A percentile compares a stretch with the other conserved stretches of the same genome.
Evolutionary conservation across 2,888 invertebrate species (phyloP).

Genomic region (Epinotia brunnichana): DNA sequence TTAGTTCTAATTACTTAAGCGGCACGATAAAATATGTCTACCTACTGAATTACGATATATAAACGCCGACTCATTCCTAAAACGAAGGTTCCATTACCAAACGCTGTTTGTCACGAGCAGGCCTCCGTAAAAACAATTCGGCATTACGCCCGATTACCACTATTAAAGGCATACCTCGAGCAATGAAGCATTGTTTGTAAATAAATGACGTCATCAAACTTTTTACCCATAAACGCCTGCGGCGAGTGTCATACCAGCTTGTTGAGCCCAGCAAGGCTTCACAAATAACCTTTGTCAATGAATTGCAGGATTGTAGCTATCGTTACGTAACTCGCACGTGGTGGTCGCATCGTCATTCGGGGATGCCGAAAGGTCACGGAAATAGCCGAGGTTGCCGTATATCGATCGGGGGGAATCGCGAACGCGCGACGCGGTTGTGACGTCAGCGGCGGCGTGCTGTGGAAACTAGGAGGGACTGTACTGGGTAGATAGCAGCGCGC

Average conservation of each 20-base stretch:
- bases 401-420: conserved; percentile 71
- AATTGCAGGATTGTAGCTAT: conserved; percentile 76
- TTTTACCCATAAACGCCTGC: conserved; percentile 4
- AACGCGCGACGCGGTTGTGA: conserved; percentile 73
- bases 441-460: conserved; percentile 62
- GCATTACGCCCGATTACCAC: background rate
- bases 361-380: conserved; percentile 62
- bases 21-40: conserved; percentile 15
- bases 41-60: conserved; percentile 7
- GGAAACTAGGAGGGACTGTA: conserved; percentile 30
- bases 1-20: conserved; percentile 12
- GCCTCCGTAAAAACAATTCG: conserved; percentile 6
- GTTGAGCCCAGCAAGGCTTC: conserved; percentile 57
- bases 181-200: conserved; percentile 31
- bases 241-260: conserved; percentile 46
- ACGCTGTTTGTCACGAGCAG: conserved; percentile 12
- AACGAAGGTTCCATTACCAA: conserved; percentile 24
- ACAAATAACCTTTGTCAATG: conserved; percentile 80
- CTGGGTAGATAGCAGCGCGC: conserved; percentile 36
- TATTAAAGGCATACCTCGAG: conserved; percentile 16
- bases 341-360: conserved; percentile 63
- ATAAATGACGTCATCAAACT: conserved; percentile 32
- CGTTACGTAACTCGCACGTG: conserved; percentile 80
- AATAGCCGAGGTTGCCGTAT: conserved; percentile 65
- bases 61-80: conserved; percentile 20